Evolutionary conservation across 2,797 vertebrate species (phyloP), one percentile per base, ranked within the genome.

Genomic region (Pempheris klunzingeri): DNA sequence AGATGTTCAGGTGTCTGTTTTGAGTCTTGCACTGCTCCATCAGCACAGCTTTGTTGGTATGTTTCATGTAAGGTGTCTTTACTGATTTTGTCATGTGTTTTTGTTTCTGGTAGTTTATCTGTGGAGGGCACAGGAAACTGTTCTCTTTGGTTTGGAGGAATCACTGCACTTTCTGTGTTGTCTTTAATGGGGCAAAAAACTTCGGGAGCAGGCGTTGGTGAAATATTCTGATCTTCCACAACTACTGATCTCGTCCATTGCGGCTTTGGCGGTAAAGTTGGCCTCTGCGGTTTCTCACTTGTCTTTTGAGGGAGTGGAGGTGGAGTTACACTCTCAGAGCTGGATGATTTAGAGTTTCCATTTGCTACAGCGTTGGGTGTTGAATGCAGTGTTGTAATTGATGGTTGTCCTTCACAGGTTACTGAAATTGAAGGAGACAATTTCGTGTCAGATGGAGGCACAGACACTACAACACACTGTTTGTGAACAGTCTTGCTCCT

Each of bases 351-450:
- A 81, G 74, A 76, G 69, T 84, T 87, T 86, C 92, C 93, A 22
- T 92, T 90, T 83, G 77, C 81, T 89, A 92, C 84, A 58, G 83
- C 79, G 80, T 83, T 81, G 82, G 84, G 76, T 84, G 92, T 74
- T 77, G 92, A 82, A 81, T 87, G 92, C 86, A 91, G 72, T 90
- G 90, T 79, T 85, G 89, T 81, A 89, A 92, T 87, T 86, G 88
- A 68, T 90, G 92, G 88, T 58, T 86, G 92, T 87, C 94, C 96
- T 83, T 95, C 91, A 94, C 91, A 93, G 84, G 91, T 98, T 95
- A 98, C 96, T 97, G 97, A 96, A 98, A 96, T 97, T 97, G 96
- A 93, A 96, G 95, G 97, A 96, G 96, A 97, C 95, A 97, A 95
- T 93, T 95, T 91, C 95, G 96, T 95, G 87, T 96, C 95, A 96